A percentile compares a stretch with the other conserved stretches of the same genome.
These are phyloP conservation scores for Puma concolor DNA, from an alignment of 2,113 vertebrate species.

Conservation along the genomic window DNA sequence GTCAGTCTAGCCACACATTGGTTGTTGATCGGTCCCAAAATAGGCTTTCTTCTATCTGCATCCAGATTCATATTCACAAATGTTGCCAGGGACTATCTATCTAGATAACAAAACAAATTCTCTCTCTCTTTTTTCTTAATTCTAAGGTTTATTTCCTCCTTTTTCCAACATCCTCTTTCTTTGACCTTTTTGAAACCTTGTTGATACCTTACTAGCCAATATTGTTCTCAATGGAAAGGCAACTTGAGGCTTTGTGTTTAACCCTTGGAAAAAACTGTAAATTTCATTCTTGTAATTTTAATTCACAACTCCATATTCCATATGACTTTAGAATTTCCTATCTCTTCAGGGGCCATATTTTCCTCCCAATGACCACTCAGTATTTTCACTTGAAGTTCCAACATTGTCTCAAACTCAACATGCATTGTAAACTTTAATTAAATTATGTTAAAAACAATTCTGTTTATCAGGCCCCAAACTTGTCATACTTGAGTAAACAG, in stretches of 20 bases:
- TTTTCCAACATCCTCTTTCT: background rate
- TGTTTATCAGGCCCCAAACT: background rate
- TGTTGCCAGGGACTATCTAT: background rate
- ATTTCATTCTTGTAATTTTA: background rate
- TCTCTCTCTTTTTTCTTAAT: background rate
- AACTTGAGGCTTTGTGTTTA: background rate
- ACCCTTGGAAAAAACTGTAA: background rate
- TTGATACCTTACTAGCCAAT: background rate
- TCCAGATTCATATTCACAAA: background rate
- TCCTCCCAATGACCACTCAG: background rate
- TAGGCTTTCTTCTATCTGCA: background rate
- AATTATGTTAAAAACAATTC: background rate
- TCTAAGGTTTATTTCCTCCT: background rate
- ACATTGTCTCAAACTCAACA: background rate
- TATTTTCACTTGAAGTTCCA: background rate
- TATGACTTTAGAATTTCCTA: background rate
- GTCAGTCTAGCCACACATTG: background rate
- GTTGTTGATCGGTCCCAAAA: background rate
- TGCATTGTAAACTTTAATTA: background rate
- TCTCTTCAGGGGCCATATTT: background rate
- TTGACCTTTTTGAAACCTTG: background rate
- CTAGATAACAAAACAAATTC: background rate
- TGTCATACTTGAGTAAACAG: background rate
- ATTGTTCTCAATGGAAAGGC: background rate
- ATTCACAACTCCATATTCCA: background rate